Conservation (phyloP, 2,888 invertebrate species). For the Ophonus ardosiacus region DNA sequence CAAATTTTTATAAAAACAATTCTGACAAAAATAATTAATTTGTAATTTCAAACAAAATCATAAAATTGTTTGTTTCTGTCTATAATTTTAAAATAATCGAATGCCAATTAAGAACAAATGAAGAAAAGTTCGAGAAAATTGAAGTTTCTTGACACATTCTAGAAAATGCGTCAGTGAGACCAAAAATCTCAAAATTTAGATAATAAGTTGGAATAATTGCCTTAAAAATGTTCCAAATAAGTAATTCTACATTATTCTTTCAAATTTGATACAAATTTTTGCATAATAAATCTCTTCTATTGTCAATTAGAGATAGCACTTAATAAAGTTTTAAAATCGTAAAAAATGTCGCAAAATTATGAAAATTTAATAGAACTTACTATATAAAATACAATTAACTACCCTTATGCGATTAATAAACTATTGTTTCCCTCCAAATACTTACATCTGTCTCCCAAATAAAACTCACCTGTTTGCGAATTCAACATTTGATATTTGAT, state of each 20-base stretch:
- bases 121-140: constrained; percentile 14
- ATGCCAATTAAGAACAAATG: constrained; percentile 12
- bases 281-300: background rate
- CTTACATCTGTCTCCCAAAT: constrained; percentile 19
- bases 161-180: background rate
- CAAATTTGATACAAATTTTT: background rate
- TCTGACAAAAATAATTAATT: background rate
- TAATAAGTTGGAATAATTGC: background rate
- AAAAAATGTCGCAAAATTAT: background rate
- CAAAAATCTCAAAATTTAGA: constrained; percentile 18
- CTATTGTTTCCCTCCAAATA: background rate
- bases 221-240: background rate
- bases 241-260: background rate
- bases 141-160: constrained; percentile 18
- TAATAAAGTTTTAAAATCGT: constrained; percentile 2
- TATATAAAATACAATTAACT: background rate
- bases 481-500: constrained; percentile 35
- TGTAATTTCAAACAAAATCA: background rate
- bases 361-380: background rate
- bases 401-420: background rate
- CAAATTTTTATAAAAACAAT: background rate
- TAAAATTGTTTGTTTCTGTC: background rate
- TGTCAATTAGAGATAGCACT: background rate
- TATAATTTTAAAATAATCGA: constrained; percentile 1
- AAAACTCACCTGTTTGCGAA: constrained; percentile 37